Conservation (phyloP, 2,888 invertebrate genomes). For the Drosophila stalkeri region DNA sequence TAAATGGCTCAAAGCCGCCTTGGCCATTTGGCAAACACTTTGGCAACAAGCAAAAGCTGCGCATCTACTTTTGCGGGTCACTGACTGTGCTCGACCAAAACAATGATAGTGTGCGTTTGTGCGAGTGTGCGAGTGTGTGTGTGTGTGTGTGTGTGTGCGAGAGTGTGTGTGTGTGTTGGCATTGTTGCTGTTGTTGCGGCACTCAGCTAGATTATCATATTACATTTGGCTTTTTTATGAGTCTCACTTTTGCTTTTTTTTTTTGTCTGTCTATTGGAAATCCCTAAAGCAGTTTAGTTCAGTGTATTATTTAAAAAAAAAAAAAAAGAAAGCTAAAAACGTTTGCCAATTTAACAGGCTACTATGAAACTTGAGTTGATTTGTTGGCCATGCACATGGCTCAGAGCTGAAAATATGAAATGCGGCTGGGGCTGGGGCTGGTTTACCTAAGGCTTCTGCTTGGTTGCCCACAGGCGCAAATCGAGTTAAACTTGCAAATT, state of each 20-base stretch:
- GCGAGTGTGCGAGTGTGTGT: slow-evolving; percentile 19
- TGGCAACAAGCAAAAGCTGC: not conserved
- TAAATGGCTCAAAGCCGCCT: slow-evolving; percentile 32
- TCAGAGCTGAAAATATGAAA: slow-evolving; percentile 18
- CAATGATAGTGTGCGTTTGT: not conserved
- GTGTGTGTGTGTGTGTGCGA: slow-evolving; percentile 18
- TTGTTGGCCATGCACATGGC: slow-evolving; percentile 50
- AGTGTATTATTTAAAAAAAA: slow-evolving; percentile 30
- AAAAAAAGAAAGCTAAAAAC: slow-evolving; percentile 28
- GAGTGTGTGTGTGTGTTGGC: slow-evolving; percentile 16
- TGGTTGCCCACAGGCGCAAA: slow-evolving; percentile 55
- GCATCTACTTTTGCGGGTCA: slow-evolving; percentile 37
- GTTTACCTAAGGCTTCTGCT: slow-evolving; percentile 44
- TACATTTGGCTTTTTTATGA: slow-evolving; percentile 62
- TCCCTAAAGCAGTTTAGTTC: slow-evolving; percentile 21
- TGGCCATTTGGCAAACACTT: not conserved
- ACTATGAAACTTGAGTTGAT: slow-evolving; percentile 53
- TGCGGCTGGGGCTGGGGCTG: slow-evolving; percentile 18
- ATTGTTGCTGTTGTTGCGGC: slow-evolving; percentile 39
- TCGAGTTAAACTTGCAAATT: slow-evolving; percentile 57
- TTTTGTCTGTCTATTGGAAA: not conserved
- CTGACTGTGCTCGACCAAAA: slow-evolving; percentile 16
- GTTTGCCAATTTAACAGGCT: slow-evolving; percentile 27
- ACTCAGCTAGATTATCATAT: slow-evolving; percentile 76
- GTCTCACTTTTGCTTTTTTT: slow-evolving; percentile 11